Evolutionary conservation across 2,888 invertebrate species (phyloP), one percentile per base, ranked within the genome.

Genomic region (Sarcophaga variegata): DNA sequence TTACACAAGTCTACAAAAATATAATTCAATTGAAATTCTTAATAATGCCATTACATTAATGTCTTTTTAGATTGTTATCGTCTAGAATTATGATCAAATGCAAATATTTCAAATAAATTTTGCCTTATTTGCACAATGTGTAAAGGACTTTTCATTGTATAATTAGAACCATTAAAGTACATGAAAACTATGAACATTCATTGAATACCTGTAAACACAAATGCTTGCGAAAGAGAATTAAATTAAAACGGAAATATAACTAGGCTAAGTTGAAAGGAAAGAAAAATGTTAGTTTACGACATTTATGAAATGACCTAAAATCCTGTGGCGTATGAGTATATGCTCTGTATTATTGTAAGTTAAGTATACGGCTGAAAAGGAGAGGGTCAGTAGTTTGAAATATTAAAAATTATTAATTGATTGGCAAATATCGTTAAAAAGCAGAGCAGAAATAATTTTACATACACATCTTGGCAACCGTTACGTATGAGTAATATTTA

Each of bases 161-260:
- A 37, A 37, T 10, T 37, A 37, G 37, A 37, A 37, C 37, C 10
- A 37, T 37, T 37, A 37, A 64, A 66, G 59, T 20, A 66, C 6
- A 82, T 86, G 60, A 82, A 67, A 83, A 20, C 67, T 59, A 74
- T 78, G 63, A 81, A 71, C 78, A 79, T 70, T 87, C 84, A 87
- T 20, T 87, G 87, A 81, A 81, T 87, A 84, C 70, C 45, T 71
- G 22, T 79, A 78, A 45, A 37, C 74, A 74, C 72, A 80, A 64
- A 66, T 37, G 37, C n/a, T n/a, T 17, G 27, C 3, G 2, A 37
- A 66, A n/a, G 27, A 17, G 6, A 11, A 67, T 67, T 59, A 64
- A 64, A 81, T 69, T 74, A 45, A 54, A 62, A 69, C n/a, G 22
- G 17, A 72, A 69, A 47, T 10, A 49, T 59, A 80, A 84, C 70